Evolutionary conservation across 2,797 vertebrate species (phyloP).

Genomic region (Sparus aurata): DNA sequence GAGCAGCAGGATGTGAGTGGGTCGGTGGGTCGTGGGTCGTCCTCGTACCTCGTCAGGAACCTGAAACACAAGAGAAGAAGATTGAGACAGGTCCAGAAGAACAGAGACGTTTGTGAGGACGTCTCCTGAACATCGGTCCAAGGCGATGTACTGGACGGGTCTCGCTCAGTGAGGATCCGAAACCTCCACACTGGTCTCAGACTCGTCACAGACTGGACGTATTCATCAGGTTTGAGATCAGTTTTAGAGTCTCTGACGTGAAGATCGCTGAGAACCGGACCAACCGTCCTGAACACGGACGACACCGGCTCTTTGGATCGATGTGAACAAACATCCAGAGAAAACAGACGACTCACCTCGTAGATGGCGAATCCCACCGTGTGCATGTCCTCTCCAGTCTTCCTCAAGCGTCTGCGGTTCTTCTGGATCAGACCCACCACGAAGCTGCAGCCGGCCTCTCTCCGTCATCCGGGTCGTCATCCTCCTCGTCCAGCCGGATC

Average conservation of each 20-base stretch:
- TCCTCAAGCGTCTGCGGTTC: slow-evolving; percentile 76
- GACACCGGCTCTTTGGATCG: too few species aligned
- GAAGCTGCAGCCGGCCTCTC: slow-evolving; percentile 84
- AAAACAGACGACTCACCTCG: slow-evolving; percentile 64
- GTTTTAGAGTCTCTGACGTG: too few species aligned
- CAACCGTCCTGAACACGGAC: too few species aligned
- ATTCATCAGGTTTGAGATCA: too few species aligned
- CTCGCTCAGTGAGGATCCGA: too few species aligned
- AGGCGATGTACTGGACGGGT: too few species aligned
- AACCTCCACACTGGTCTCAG: too few species aligned
- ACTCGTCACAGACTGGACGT: too few species aligned
- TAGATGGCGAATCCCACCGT: slow-evolving; percentile 88
- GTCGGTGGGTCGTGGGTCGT: neutral
- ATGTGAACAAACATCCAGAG: too few species aligned
- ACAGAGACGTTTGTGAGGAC: neutral
- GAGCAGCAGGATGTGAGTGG: neutral
- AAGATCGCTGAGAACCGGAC: too few species aligned
- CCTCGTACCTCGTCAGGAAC: slow-evolving; percentile 85
- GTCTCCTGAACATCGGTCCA: too few species aligned
- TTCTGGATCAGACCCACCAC: slow-evolving; percentile 92
- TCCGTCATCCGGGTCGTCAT: slow-evolving; percentile 78
- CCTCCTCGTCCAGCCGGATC: slow-evolving; percentile 85
- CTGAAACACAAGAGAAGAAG: slow-evolving; percentile 68
- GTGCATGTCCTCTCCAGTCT: slow-evolving; percentile 85
- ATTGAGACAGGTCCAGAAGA: neutral